These are phyloP conservation scores for Laterallus jamaicensis DNA, from an alignment of 2,113 vertebrate genomes.

Conservation along the genomic window DNA sequence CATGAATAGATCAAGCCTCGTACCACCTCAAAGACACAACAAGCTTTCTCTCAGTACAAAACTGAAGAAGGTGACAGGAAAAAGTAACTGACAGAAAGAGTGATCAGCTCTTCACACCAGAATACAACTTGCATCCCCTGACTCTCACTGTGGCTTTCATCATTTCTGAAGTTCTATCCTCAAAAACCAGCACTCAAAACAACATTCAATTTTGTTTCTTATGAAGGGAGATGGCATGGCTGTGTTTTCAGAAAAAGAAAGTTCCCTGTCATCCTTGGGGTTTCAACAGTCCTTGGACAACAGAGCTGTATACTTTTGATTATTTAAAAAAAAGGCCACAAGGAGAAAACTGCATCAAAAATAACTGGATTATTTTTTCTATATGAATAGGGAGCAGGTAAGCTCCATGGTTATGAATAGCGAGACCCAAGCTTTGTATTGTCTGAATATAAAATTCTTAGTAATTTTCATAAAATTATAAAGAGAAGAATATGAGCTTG, in stretches of 20 bases:
- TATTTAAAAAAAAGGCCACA: not conserved
- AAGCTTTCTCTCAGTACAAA: not conserved
- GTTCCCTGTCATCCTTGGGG: not conserved
- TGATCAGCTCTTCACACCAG: not conserved
- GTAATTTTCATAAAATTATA: conserved; percentile 50
- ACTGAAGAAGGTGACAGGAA: not conserved
- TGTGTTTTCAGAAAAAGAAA: conserved; percentile 36
- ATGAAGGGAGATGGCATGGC: not conserved
- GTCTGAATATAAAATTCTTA: conserved; percentile 7
- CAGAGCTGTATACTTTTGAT: conserved; percentile 1
- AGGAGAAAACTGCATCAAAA: not conserved
- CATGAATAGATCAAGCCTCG: conserved; percentile 25
- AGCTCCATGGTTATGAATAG: conserved; percentile 17
- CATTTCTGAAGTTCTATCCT: not conserved
- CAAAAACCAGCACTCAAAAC: not conserved
- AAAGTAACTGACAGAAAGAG: not conserved
- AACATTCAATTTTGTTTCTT: not conserved
- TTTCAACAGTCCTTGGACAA: conserved; percentile 30
- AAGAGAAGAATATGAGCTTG: conserved; percentile 18
- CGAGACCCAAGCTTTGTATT: conserved; percentile 9
- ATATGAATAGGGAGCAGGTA: not conserved
- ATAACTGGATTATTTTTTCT: conserved; percentile 26
- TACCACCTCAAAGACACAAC: not conserved
- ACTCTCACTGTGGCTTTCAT: conserved; percentile 5
- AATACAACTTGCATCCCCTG: not conserved